Evolutionary conservation across 2,113 vertebrate species (phyloP), one percentile per base, ranked within the genome.

Genomic region (Sciurus niger): DNA sequence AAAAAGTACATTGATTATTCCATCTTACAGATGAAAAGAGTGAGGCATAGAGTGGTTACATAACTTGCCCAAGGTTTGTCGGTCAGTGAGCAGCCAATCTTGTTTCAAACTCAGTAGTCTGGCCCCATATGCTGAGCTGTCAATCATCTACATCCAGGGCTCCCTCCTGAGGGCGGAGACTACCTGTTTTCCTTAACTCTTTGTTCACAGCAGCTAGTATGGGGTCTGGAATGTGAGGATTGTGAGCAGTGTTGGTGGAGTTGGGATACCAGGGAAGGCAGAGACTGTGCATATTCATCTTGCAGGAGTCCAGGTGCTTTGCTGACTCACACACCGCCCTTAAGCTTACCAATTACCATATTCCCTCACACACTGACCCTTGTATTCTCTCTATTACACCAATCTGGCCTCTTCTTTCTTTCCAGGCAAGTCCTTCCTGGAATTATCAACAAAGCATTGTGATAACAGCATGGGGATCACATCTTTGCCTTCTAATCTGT

Each of bases 401-500:
- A 76, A 1, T 8, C 74, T 55, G 55, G n/a, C 5, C 51, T 83
- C 22, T 22, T 90, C 73, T 86, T n/a, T 86, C 93, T 97, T 85
- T 20, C 4, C 34, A 60, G 11, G 80, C 51, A 89, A 90, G 70
- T 72, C 34, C 32, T 96, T 96, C 16, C 60, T 76, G 65, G 11
- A 0, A 0, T 28, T 88, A 95, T 30, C 34, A 88, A 73, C 28
- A 34, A 97, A 96, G 82, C 13, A 92, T 90, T 25, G 7, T 32
- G 63, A 82, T 63, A 88, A 91, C 2, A 65, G 40, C 51, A 55
- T 51, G 76, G 53, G 13, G 63, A 78, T 88, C 17, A 18, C 93
- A 94, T 55, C 65, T 93, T 43, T 92, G 68, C 6, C 48, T 87
- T 86, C 96, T 90, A 77, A 80, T 46, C 43, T 80, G 9, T 80